A percentile compares a stretch with the other conserved stretches of the same genome.
These are phyloP conservation scores for Calliphora vicina DNA, from an alignment of 1,140 invertebrate species.

Conservation along the genomic window DNA sequence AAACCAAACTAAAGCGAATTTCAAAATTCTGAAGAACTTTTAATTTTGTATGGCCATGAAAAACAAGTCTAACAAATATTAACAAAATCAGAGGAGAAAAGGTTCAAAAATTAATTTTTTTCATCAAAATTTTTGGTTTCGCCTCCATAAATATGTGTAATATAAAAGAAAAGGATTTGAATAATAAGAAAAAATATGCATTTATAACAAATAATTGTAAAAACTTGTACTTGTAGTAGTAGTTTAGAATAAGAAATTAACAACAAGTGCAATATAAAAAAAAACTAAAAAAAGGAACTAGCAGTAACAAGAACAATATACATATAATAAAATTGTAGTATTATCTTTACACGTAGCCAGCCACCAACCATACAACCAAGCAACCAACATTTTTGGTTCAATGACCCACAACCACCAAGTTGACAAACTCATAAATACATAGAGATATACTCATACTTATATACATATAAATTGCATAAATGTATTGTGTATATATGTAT, in stretches of 20 bases:
- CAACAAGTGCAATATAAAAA: conserved; percentile 16
- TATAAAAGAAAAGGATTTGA: no score
- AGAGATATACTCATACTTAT: neutral
- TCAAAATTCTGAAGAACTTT: no score
- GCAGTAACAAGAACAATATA: neutral
- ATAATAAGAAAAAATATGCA: neutral
- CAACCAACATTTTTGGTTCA: neutral
- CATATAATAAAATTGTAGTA: neutral
- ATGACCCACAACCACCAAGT: conserved; percentile 18
- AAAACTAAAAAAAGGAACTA: neutral
- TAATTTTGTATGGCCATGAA: no score
- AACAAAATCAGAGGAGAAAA: no score
- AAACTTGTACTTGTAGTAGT: no score
- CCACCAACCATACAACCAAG: neutral
- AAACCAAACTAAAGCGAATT: no score
- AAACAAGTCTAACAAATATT: no score
- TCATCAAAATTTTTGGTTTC: no score
- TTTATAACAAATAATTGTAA: neutral
- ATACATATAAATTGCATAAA: neutral
- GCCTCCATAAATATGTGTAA: no score
- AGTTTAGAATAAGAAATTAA: neutral
- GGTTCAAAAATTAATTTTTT: no score
- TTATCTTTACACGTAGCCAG: neutral
- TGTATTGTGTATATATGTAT: neutral
- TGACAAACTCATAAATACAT: conserved; percentile 18